These are phyloP conservation scores for Notechis scutatus DNA, from an alignment of 2,113 vertebrate genomes.

Conservation along the genomic window DNA sequence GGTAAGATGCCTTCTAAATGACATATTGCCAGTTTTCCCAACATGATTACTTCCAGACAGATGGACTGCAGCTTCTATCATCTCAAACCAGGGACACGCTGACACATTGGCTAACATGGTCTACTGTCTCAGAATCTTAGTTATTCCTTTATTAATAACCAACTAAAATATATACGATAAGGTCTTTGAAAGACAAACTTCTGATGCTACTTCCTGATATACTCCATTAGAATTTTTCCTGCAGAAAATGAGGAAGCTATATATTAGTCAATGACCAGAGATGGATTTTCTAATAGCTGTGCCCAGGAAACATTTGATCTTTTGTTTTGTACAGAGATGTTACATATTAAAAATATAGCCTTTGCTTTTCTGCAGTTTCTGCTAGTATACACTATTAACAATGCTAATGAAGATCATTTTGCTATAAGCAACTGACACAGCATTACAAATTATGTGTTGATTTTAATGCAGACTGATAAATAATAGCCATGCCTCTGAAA, in stretches of 20 bases:
- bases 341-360: not conserved
- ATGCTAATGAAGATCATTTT: rapidly evolving
- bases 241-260: rapidly evolving
- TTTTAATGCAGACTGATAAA: rapidly evolving
- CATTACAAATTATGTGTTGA: rapidly evolving
- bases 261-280: rapidly evolving
- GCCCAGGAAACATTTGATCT: rapidly evolving
- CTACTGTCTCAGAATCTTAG: not conserved
- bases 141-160: not conserved
- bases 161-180: not conserved
- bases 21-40: not conserved
- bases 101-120: not conserved
- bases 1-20: not conserved
- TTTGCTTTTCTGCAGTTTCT: not conserved
- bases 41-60: not conserved
- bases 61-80: not conserved
- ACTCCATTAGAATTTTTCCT: not conserved
- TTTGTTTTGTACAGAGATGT: rapidly evolving
- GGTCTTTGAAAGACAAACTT: not conserved
- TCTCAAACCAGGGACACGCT: not conserved
- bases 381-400: not conserved
- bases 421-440: not conserved
- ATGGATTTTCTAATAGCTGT: not conserved
- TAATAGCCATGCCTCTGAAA: rapidly evolving
- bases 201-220: not conserved